Evolutionary conservation across 2,113 vertebrate species (phyloP).

Genomic region (Plestiodon gilberti): DNA sequence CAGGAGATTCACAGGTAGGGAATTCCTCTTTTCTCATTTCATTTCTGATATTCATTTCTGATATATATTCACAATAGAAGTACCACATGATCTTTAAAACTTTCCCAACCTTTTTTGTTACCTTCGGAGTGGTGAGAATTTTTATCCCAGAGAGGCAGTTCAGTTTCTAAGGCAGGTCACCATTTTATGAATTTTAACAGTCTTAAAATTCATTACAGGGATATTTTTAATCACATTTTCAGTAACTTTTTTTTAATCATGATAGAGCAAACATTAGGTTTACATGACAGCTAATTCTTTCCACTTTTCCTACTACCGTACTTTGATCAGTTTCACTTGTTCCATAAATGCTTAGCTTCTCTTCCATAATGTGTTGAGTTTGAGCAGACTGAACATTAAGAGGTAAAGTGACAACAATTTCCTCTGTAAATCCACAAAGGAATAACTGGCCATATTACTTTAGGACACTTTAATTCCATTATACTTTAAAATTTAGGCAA

Average conservation of each 20-base stretch:
- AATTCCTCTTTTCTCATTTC: too few relatives aligned
- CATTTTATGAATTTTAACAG: background rate
- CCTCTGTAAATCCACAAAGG: conserved; percentile 34
- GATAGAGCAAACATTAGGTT: background rate
- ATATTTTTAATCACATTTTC: background rate
- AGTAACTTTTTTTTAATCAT: background rate
- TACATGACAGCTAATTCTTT: background rate
- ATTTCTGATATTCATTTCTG: too few relatives aligned
- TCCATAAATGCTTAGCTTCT: background rate
- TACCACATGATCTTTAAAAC: too few relatives aligned
- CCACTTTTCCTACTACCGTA: background rate
- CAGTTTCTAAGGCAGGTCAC: background rate
- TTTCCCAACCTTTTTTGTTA: too few relatives aligned
- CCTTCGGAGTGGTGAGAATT: too few relatives aligned
- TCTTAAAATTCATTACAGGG: background rate
- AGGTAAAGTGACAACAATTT: background rate
- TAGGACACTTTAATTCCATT: conserved; percentile 26
- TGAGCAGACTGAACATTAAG: background rate
- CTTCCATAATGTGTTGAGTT: background rate
- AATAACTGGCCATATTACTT: conserved; percentile 25
- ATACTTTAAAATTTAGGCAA: conserved; percentile 52
- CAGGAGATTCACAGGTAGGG: too few relatives aligned
- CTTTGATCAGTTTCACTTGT: background rate
- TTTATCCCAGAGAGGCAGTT: too few relatives aligned
- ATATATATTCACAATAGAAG: too few relatives aligned